These are phyloP conservation scores for Leptobrachium leishanense DNA, from an alignment of 2,113 vertebrate genomes.

Conservation along the genomic window DNA sequence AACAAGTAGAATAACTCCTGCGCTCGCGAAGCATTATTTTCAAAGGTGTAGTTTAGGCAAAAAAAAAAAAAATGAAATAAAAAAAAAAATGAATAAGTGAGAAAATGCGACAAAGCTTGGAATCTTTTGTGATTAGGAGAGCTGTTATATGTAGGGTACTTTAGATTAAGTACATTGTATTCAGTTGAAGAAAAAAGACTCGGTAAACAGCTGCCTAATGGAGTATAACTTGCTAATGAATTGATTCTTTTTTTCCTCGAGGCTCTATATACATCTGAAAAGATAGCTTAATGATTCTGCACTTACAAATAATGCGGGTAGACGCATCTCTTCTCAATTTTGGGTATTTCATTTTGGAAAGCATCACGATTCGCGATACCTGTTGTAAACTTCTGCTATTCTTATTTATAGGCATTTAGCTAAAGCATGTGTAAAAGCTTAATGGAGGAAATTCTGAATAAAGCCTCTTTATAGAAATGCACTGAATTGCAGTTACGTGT, in stretches of 20 bases:
- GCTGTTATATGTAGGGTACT: constrained; percentile 17
- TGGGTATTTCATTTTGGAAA: constrained; percentile 34
- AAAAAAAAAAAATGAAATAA: neutral
- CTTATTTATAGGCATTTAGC: constrained; percentile 23
- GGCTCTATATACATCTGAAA: constrained; percentile 41
- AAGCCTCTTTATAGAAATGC: constrained; percentile 12
- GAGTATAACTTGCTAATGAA: constrained; percentile 47
- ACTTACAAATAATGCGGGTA: constrained; percentile 31
- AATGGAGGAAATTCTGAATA: constrained; percentile 18
- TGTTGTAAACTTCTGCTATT: constrained; percentile 22
- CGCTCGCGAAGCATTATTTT: neutral
- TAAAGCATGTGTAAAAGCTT: constrained; percentile 19
- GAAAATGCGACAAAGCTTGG: neutral
- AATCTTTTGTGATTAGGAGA: constrained; percentile 11
- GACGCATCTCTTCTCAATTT: constrained; percentile 15
- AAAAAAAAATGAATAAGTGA: neutral
- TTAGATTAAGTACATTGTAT: constrained; percentile 33
- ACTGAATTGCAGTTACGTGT: constrained; percentile 1
- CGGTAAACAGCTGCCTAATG: constrained; percentile 45
- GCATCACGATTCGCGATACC: constrained; percentile 22
- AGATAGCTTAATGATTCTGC: constrained; percentile 40
- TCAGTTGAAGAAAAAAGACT: constrained; percentile 17
- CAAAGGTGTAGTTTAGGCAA: neutral
- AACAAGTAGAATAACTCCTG: neutral
- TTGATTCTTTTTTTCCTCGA: constrained; percentile 25